phyloP scores from a whole-genome alignment of 1,140 invertebrate genomes.

The Carcinoscorpius rotundicauda region DNA sequence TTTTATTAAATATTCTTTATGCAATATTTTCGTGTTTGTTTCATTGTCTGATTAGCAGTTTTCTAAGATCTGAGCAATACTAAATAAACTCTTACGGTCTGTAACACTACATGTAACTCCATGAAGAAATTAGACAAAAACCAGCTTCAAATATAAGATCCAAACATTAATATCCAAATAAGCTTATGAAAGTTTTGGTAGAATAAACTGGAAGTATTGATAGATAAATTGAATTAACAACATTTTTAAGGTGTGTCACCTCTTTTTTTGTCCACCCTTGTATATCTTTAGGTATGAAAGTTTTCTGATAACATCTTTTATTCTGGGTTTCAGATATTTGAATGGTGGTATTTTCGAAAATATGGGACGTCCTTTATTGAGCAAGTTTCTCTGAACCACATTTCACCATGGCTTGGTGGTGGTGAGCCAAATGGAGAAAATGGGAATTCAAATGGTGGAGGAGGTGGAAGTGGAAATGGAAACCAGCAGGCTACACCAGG shows the following conservation, averaged over 20 bases:
- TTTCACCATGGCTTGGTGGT: constrained; percentile 85
- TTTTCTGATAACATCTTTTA: constrained; percentile 11
- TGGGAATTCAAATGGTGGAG: constrained; percentile 27
- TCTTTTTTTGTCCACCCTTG: neutral
- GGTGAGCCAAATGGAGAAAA: constrained; percentile 41
- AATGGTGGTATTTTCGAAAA: constrained; percentile 99
- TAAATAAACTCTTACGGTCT: too few species aligned
- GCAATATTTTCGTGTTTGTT: too few species aligned
- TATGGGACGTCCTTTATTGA: constrained; percentile 97
- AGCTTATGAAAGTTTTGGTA: neutral
- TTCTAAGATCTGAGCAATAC: too few species aligned
- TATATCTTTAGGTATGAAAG: neutral
- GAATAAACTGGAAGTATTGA: neutral
- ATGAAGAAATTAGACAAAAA: too few species aligned
- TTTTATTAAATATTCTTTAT: too few species aligned
- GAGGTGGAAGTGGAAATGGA: constrained; percentile 26
- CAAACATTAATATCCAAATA: too few species aligned
- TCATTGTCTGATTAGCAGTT: too few species aligned
- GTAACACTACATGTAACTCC: too few species aligned
- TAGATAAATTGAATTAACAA: neutral
- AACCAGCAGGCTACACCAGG: constrained; percentile 34
- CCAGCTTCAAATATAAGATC: too few species aligned
- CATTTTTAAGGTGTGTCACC: neutral
- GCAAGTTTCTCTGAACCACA: constrained; percentile 87
- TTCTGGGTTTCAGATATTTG: constrained; percentile 61